Percentiles rank a stretch among this genome's conserved stretches.
These are phyloP conservation scores for Tipula vernalis DNA, from an alignment of 2,888 invertebrate species.

Conservation along the genomic window DNA sequence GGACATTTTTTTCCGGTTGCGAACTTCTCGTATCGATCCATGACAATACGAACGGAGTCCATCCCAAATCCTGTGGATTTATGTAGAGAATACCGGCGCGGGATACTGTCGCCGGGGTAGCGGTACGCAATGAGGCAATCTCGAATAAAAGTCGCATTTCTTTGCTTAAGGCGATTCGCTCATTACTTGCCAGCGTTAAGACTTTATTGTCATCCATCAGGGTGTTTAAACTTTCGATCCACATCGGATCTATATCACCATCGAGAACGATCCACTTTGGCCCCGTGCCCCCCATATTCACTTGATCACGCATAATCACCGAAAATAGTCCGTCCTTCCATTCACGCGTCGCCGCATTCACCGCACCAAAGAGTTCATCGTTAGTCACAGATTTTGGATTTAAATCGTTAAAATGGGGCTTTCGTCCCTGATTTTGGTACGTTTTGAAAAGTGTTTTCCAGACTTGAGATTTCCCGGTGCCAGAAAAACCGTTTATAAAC, in stretches of 20 bases:
- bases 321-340: slow-evolving; percentile 90
- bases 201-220: slow-evolving; percentile 96
- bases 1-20: slow-evolving; percentile 61
- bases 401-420: slow-evolving; percentile 78
- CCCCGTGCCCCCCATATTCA: slow-evolving; percentile 72
- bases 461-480: slow-evolving; percentile 85
- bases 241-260: slow-evolving; percentile 96
- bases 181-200: slow-evolving; percentile 85
- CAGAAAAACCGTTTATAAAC: slow-evolving; percentile 73
- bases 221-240: slow-evolving; percentile 94
- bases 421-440: slow-evolving; percentile 66
- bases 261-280: slow-evolving; percentile 93
- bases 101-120: slow-evolving; percentile 92
- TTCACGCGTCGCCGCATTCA: slow-evolving; percentile 85
- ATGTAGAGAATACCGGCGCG: slow-evolving; percentile 89
- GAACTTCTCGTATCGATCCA: slow-evolving; percentile 71
- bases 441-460: slow-evolving; percentile 84
- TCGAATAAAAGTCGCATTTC: slow-evolving; percentile 89
- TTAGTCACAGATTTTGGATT: slow-evolving; percentile 94
- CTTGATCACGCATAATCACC: slow-evolving; percentile 85
- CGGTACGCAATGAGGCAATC: slow-evolving; percentile 77
- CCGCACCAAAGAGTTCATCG: slow-evolving; percentile 88
- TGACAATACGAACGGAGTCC: slow-evolving; percentile 85
- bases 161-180: slow-evolving; percentile 80
- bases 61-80: slow-evolving; percentile 87